Percentiles rank a stretch among this genome's conserved stretches.
Conservation (phyloP, 2,113 vertebrate species). For the Eulemur rufifrons region DNA sequence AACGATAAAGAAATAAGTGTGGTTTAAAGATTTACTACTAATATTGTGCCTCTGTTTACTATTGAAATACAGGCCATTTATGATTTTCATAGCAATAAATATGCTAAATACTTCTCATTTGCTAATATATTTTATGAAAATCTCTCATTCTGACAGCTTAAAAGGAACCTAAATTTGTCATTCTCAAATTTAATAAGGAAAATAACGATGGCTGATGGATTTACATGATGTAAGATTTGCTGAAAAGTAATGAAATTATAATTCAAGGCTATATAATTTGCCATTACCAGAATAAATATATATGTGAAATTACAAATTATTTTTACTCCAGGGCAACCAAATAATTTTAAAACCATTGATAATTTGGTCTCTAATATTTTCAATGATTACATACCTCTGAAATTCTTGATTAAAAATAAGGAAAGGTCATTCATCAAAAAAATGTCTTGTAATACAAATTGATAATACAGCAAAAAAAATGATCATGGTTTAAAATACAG, state of each 20-base stretch:
- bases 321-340: not conserved
- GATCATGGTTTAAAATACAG: not conserved
- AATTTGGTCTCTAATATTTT: not conserved
- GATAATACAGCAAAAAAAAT: not conserved
- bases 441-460: not conserved
- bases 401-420: not conserved
- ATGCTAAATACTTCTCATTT: conserved; percentile 56
- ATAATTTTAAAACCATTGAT: conserved; percentile 34
- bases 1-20: conserved; percentile 26
- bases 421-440: not conserved
- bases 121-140: conserved; percentile 63
- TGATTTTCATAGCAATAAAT: conserved; percentile 56
- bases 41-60: conserved; percentile 45
- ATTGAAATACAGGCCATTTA: conserved; percentile 14
- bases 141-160: conserved; percentile 57
- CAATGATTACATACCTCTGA: not conserved
- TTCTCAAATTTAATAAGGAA: conserved; percentile 63
- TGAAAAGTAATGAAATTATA: conserved; percentile 56
- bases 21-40: conserved; percentile 41
- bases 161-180: conserved; percentile 57
- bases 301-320: not conserved
- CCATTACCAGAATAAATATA: conserved; percentile 28
- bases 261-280: conserved; percentile 39
- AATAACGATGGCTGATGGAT: conserved; percentile 48
- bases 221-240: conserved; percentile 39